Percentiles rank a stretch among this genome's conserved stretches.
Conservation (phyloP, 2,888 invertebrate species). For the Periphyllus acericola region DNA sequence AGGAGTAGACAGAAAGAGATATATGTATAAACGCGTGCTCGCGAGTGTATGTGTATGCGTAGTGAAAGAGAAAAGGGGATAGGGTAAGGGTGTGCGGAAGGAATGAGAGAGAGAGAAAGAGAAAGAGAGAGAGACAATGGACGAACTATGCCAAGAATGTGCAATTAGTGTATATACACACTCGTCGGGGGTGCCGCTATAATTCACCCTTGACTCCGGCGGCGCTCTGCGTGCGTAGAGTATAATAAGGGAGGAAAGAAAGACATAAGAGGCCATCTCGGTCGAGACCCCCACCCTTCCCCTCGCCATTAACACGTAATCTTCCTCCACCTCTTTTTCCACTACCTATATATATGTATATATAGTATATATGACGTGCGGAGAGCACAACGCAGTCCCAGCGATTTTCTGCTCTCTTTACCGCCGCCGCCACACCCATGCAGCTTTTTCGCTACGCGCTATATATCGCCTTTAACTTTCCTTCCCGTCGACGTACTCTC, state of each 20-base stretch:
- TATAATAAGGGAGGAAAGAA: slow-evolving; percentile 62
- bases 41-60: slow-evolving; percentile 38
- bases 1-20: slow-evolving; percentile 19
- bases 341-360: slow-evolving; percentile 18
- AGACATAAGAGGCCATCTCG: slow-evolving; percentile 63
- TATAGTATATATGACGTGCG: slow-evolving; percentile 17
- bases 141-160: slow-evolving; percentile 96
- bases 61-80: slow-evolving; percentile 55
- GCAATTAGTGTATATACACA: slow-evolving; percentile 72
- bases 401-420: slow-evolving; percentile 57
- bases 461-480: slow-evolving; percentile 33
- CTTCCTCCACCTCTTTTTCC: slow-evolving; percentile 55
- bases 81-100: slow-evolving; percentile 40
- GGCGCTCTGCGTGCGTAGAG: slow-evolving; percentile 33
- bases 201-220: slow-evolving; percentile 59
- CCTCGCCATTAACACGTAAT: slow-evolving; percentile 54
- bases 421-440: slow-evolving; percentile 40
- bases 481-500: too few species aligned
- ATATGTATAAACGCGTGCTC: slow-evolving; percentile 22
- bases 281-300: slow-evolving; percentile 64
- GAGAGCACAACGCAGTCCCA: slow-evolving; percentile 34
- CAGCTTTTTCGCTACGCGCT: background rate
- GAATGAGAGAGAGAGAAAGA: slow-evolving; percentile 59
- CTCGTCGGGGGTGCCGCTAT: slow-evolving; percentile 61
- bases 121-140: slow-evolving; percentile 71